Base-by-base conservation (phyloP, 2,888 invertebrate genomes). In the Caenorhabditis sp. region DNA sequence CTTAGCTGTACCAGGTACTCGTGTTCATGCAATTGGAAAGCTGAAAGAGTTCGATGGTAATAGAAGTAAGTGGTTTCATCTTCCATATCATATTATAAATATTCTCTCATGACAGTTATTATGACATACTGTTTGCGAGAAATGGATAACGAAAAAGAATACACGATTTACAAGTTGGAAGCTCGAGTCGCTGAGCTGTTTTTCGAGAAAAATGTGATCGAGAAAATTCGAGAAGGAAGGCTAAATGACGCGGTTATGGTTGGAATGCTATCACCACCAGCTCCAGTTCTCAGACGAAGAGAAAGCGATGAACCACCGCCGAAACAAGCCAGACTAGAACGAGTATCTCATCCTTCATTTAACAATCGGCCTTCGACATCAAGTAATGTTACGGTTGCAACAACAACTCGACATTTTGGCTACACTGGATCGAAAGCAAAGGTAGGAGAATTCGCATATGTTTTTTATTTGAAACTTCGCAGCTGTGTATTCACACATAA, bases 1-100 rank as follows among this genome's bases (percentile, higher is more conserved):
- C 21, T 20, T 23, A n/a, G n/a, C 21, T 4, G 21, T 3, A 7
- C 21, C 3, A 23, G 21, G 21, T 8, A 2, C 1, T 7, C 52
- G 52, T 23, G 52, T 52, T 52, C 52, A n/a, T 21, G 52, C 23
- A 52, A 52, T 52, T 12, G 52, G 52, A 52, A 52, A 52, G 21
- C 12, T 52, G 52, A 52, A 52, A 52, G 21, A 23, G 8, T 52
- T 52, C 21, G 23, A 52, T 23, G 52, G 12, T 23, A 21, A 8
- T 21, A 10, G 12, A 52, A 52, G 21, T 23, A 21, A 17, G 43
- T 43, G 12, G 2, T 43, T 14, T 3, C 3, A 17, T 10, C 5
- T 8, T 8, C 10, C 10, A 36, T 36, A 10, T 36, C 5, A 36
- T 36, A 36, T 8, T 36, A 36, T 36, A 36, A 36, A 8, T 36